phyloP scores from a whole-genome alignment of 1,140 invertebrate genomes.

The Marisa cornuarietis region DNA sequence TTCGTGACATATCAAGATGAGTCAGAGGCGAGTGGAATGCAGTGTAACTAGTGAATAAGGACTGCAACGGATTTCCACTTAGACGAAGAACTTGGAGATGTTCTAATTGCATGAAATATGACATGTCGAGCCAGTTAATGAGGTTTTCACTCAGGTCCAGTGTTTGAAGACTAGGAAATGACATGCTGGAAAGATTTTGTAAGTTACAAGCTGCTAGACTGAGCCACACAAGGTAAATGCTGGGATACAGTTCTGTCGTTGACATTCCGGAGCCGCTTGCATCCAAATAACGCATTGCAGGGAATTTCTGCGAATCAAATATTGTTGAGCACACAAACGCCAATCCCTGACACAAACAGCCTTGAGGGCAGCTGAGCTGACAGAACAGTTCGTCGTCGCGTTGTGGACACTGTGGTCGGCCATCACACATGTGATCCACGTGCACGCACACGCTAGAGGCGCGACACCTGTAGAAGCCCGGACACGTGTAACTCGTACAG shows the following conservation, averaged over 20 bases:
- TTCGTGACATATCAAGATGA: not conserved
- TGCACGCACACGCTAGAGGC: constrained; percentile 11
- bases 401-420: constrained; percentile 15
- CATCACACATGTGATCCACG: constrained; percentile 9
- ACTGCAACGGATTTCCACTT: not conserved
- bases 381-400: constrained; percentile 25
- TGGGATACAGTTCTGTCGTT: not conserved
- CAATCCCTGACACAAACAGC: constrained; percentile 10
- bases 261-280: not conserved
- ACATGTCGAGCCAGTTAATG: not conserved
- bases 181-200: not conserved
- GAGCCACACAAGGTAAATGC: not conserved
- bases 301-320: not conserved
- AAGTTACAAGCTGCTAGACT: not conserved
- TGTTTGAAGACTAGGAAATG: not conserved
- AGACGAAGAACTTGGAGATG: constrained; percentile 13
- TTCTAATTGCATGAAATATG: constrained; percentile 1
- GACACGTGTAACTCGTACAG: constrained; percentile 13
- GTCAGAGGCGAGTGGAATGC: not conserved
- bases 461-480: constrained; percentile 18
- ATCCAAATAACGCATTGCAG: not conserved
- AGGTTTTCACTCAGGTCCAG: constrained; percentile 20
- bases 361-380: constrained; percentile 30
- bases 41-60: not conserved
- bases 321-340: not conserved